Percentiles rank a stretch among this genome's conserved stretches.
phyloP scores from a whole-genome alignment of 1,140 invertebrate genomes.

The Pseudomyrmex pallidus region DNA sequence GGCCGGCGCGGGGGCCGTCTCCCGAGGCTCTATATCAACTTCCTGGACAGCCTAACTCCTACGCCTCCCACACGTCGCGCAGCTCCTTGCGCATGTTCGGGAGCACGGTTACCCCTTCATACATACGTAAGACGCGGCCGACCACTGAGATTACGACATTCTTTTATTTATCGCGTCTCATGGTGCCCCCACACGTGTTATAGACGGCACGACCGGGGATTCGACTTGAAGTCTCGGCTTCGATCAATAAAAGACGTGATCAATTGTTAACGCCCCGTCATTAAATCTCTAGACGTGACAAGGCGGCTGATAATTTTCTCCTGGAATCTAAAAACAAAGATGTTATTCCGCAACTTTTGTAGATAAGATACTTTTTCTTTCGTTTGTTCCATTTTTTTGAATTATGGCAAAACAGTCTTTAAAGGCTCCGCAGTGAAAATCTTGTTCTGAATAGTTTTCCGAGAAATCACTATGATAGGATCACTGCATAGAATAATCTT shows the following conservation, averaged over 20 bases:
- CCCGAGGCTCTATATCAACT: conserved; percentile 79
- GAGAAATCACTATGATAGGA: conserved; percentile 10
- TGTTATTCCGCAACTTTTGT: conserved; percentile 2
- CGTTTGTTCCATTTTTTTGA: neutral
- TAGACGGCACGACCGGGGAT: conserved; percentile 73
- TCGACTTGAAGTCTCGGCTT: conserved; percentile 32
- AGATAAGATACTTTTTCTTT: neutral
- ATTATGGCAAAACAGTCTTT: neutral
- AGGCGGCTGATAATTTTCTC: too few relatives aligned
- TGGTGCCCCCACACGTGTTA: conserved; percentile 54
- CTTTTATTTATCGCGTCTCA: conserved; percentile 77
- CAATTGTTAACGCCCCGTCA: conserved; percentile 14
- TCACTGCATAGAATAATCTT: conserved; percentile 12
- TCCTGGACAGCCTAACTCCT: conserved; percentile 71
- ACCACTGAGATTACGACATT: conserved; percentile 76
- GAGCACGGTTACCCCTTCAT: conserved; percentile 57
- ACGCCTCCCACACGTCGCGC: conserved; percentile 26
- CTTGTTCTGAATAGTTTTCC: neutral
- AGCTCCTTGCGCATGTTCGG: neutral
- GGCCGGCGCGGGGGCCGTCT: conserved; percentile 67
- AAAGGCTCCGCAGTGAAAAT: neutral
- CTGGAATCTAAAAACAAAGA: neutral
- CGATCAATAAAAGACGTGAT: conserved; percentile 6
- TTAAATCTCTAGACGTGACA: neutral
- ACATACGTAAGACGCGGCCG: conserved; percentile 75